Conservation (phyloP, 2,797 vertebrate species). For the Brachymystax lenok region DNA sequence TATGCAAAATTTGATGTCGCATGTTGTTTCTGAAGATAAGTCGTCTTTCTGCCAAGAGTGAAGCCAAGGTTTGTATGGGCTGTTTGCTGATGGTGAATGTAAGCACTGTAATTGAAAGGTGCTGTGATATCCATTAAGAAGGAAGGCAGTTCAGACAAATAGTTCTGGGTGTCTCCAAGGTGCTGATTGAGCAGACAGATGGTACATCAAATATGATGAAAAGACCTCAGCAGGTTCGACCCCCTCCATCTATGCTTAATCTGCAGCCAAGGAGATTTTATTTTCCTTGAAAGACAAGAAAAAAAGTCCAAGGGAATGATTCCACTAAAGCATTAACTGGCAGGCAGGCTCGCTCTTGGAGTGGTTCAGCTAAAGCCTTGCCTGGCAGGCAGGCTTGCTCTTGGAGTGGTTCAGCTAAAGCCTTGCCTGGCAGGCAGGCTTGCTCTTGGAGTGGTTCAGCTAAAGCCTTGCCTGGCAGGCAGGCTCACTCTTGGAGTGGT, state of each 20-base stretch:
- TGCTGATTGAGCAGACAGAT: constrained; percentile 77
- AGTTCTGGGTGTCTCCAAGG: constrained; percentile 68
- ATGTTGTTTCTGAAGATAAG: constrained; percentile 46
- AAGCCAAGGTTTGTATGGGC: constrained; percentile 28
- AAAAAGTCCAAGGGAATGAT: constrained; percentile 65
- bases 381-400: constrained; percentile 62
- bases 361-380: constrained; percentile 49
- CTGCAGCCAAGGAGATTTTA: constrained; percentile 77
- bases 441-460: constrained; percentile 61
- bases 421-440: constrained; percentile 60
- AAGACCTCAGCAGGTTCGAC: constrained; percentile 71
- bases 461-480: constrained; percentile 60
- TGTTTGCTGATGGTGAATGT: constrained; percentile 34
- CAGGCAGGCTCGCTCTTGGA: constrained; percentile 55
- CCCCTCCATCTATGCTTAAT: constrained; percentile 70
- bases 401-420: constrained; percentile 59
- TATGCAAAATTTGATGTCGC: constrained; percentile 33
- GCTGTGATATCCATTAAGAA: constrained; percentile 68
- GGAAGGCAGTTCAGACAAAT: constrained; percentile 56
- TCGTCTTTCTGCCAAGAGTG: not conserved
- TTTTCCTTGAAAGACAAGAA: constrained; percentile 74
- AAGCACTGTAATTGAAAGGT: constrained; percentile 46
- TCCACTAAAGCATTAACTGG: constrained; percentile 57
- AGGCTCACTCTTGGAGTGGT: constrained; percentile 55
- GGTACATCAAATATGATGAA: constrained; percentile 78